These are phyloP conservation scores for Panurus biarmicus DNA, from an alignment of 2,113 vertebrate species.

Conservation along the genomic window DNA sequence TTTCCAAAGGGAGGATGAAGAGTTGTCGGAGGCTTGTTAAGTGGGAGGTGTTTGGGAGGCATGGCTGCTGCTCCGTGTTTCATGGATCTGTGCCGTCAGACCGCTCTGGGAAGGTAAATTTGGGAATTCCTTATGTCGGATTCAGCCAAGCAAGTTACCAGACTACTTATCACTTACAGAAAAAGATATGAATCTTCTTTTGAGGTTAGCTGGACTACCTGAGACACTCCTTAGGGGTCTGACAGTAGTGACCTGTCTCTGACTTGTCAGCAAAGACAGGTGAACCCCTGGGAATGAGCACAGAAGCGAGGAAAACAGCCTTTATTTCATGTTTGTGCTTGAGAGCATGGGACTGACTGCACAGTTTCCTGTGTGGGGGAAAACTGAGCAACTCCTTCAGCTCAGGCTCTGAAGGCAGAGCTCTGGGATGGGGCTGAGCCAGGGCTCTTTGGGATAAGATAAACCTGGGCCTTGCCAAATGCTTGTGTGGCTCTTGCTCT, in stretches of 20 bases:
- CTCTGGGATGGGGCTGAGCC: not conserved
- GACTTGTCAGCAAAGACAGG: rapidly evolving
- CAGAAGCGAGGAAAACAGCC: not conserved
- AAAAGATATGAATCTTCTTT: rapidly evolving
- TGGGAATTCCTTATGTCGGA: not conserved
- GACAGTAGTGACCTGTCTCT: rapidly evolving
- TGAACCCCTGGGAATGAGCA: not conserved
- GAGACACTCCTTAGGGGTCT: rapidly evolving
- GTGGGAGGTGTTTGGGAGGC: rapidly evolving
- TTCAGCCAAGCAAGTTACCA: not conserved
- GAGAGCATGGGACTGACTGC: rapidly evolving
- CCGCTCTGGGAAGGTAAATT: not conserved
- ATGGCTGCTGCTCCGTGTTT: rapidly evolving
- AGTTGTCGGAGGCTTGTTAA: not conserved
- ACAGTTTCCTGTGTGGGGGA: not conserved
- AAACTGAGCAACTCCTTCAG: not conserved
- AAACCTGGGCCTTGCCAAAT: not conserved
- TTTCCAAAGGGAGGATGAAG: rapidly evolving
- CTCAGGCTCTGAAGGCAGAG: not conserved
- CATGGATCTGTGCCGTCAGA: rapidly evolving
- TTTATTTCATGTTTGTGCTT: not conserved
- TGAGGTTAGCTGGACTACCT: not conserved
- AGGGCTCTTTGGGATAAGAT: not conserved
- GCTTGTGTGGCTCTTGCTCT: not conserved
- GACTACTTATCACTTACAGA: rapidly evolving